Evolutionary conservation across 2,113 vertebrate species (phyloP).

Genomic region (Zosterops hypoxanthus): DNA sequence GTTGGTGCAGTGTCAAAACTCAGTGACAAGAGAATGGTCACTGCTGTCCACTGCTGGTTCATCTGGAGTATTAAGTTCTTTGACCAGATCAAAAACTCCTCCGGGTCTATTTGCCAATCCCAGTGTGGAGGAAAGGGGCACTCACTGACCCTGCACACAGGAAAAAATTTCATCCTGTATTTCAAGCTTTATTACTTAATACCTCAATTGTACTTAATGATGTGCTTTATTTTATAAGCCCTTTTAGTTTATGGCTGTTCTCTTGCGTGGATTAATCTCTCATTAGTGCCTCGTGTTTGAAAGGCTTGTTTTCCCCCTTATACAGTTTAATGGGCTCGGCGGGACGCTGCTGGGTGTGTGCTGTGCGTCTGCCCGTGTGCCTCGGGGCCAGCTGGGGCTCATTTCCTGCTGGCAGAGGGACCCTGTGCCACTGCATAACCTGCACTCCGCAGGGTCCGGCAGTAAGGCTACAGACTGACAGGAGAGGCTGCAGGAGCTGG

Average conservation of each 20-base stretch:
- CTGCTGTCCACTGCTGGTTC: accelerated
- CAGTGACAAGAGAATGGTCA: not conserved
- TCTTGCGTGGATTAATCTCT: slow-evolving; percentile 48
- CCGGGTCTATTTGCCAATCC: accelerated
- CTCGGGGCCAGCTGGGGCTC: not conserved
- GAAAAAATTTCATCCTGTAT: not conserved
- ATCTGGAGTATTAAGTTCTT: not conserved
- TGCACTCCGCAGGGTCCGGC: no score
- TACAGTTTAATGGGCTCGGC: not conserved
- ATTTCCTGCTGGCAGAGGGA: not conserved
- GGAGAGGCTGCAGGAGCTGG: not conserved
- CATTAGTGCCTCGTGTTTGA: slow-evolving; percentile 47
- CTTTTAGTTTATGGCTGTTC: slow-evolving; percentile 41
- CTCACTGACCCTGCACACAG: not conserved
- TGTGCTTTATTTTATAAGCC: slow-evolving; percentile 27
- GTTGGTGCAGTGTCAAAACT: not conserved
- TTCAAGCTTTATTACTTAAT: slow-evolving; percentile 48
- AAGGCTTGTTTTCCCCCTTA: not conserved
- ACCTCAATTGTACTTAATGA: slow-evolving; percentile 51
- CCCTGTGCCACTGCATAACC: accelerated
- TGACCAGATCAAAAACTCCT: not conserved
- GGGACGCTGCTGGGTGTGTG: slow-evolving; percentile 21
- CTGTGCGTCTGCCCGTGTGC: not conserved
- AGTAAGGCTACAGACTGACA: not conserved
- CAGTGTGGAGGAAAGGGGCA: accelerated